Evolutionary conservation across 2,113 vertebrate species (phyloP).

Genomic region (Grantiella picta): DNA sequence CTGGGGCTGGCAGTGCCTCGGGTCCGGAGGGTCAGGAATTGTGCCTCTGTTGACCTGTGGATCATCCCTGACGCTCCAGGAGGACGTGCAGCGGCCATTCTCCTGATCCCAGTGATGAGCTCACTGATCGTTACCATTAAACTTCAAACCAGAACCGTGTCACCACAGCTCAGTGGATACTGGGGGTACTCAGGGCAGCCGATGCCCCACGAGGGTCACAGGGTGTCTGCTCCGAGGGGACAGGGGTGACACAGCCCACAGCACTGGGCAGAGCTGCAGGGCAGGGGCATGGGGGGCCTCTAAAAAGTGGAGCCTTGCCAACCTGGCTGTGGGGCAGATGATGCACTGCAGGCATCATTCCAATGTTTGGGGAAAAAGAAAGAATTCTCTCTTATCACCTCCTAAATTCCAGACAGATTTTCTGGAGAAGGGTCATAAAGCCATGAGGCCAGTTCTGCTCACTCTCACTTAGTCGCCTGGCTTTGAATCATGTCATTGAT

Average conservation of each 20-base stretch:
- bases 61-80: rapidly evolving
- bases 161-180: rapidly evolving
- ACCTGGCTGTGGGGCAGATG: not conserved
- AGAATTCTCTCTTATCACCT: not conserved
- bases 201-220: rapidly evolving
- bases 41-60: rapidly evolving
- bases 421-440: not conserved
- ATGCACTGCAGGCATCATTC: not conserved
- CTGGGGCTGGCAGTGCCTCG: not conserved
- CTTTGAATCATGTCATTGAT: not conserved
- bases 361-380: rapidly evolving
- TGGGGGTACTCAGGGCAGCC: not conserved
- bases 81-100: rapidly evolving
- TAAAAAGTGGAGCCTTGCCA: rapidly evolving
- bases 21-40: not conserved
- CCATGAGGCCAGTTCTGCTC: not conserved
- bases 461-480: rapidly evolving
- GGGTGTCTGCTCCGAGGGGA: rapidly evolving
- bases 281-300: not conserved
- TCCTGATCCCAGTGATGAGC: not conserved
- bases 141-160: not conserved
- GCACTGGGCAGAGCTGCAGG: not conserved
- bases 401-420: not conserved
- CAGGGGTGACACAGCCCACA: rapidly evolving
- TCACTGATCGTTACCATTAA: rapidly evolving